These are phyloP conservation scores for Miichthys miiuy DNA, from an alignment of 2,797 vertebrate genomes.

Conservation along the genomic window DNA sequence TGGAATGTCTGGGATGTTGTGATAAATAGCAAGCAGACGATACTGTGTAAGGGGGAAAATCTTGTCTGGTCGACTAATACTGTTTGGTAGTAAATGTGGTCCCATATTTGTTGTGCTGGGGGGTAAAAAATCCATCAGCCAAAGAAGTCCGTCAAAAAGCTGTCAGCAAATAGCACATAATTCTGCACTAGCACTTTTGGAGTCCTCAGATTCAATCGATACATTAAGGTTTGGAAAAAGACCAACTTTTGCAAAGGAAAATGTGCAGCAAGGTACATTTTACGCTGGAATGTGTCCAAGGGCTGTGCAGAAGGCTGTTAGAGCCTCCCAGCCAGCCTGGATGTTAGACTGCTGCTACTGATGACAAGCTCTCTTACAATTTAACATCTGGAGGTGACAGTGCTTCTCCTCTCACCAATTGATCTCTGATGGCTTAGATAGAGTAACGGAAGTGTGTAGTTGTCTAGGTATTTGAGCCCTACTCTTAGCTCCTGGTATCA, in stretches of 20 bases:
- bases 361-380: slow-evolving; percentile 31
- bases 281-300: slow-evolving; percentile 44
- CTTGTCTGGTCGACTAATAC: not conserved
- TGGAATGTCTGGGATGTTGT: slow-evolving; percentile 21
- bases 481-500: slow-evolving; percentile 33
- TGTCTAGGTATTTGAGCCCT: not conserved
- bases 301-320: slow-evolving; percentile 21
- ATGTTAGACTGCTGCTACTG: slow-evolving; percentile 29
- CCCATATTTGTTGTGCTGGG: slow-evolving; percentile 8
- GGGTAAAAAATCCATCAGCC: slow-evolving; percentile 17
- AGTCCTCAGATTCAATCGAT: slow-evolving; percentile 33
- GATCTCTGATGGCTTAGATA: slow-evolving; percentile 43
- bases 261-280: slow-evolving; percentile 40
- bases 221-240: slow-evolving; percentile 56
- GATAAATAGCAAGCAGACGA: slow-evolving; percentile 7
- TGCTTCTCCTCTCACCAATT: slow-evolving; percentile 19
- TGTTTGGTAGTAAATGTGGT: slow-evolving; percentile 28
- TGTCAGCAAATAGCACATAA: slow-evolving; percentile 43
- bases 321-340: slow-evolving; percentile 3
- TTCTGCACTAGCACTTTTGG: slow-evolving; percentile 25
- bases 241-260: slow-evolving; percentile 51
- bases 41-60: not conserved
- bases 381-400: slow-evolving; percentile 53
- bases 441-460: slow-evolving; percentile 14
- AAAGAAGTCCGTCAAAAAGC: slow-evolving; percentile 33